Evolutionary conservation across 1,140 invertebrate genomes (phyloP), one percentile per base, ranked within the genome.

Genomic region (Drosophila ercepeae): DNA sequence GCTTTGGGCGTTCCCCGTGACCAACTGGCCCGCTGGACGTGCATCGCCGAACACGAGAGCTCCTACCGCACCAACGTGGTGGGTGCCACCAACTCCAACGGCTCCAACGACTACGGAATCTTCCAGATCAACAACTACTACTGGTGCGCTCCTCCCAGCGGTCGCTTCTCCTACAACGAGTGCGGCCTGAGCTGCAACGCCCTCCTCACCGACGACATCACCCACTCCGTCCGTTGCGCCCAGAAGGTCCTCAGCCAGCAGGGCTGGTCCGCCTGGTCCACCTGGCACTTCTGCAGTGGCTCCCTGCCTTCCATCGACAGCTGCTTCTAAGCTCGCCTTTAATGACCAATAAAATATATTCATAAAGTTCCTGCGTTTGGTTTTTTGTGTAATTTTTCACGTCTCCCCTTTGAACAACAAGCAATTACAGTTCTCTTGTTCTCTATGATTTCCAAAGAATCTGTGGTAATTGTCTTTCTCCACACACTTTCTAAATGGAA

Each of bases 71-170:
- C 75, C 4, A 58, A 29, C 5, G 70, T 70, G 6, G 64, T 77
- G 0, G 83, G 83, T 0, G 67, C 71, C 5, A 36, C 41, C 19
- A 91, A 91, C 64, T 58, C 25, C 29, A 78, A 91, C 50, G 88
- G 76, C 13, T 86, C 79, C 55, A 70, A 75, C 25, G 88, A 91
- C 73, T 91, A 79, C 51, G 89, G 90, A 0, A 70, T 89, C 42
- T 91, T 89, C 70, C 89, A 91, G 68, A 90, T 91, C 50, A 91
- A 91, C 50, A 64, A 86, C 60, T 63, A 64, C 41, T 91, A 77
- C 46, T 91, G 90, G 89, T 90, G 90, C 49, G 46, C 74, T 59
- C 78, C 82, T 19, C 50, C 72, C 45, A 59, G 44, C 19, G 77
- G 77, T 51, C 61, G 68, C 34, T 70, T 69, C 67, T 86, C 83